Base-by-base conservation (phyloP, 2,113 vertebrate species). In the Pogonocichla stellata region DNA sequence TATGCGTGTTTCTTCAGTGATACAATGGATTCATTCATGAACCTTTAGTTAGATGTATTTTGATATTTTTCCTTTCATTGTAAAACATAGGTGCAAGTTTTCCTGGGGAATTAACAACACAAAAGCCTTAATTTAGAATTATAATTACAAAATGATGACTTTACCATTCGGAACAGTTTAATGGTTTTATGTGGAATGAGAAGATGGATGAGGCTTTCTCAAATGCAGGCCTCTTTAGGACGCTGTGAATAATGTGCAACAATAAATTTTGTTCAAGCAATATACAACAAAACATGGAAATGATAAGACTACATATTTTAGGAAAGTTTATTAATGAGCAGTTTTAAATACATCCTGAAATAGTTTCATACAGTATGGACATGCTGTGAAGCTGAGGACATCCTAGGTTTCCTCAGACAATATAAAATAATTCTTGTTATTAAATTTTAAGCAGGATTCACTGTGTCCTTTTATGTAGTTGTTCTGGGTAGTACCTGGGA, bases 71-170 rank as follows among this genome's bases (percentile, higher is more conserved):
- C 40, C 79, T 95, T 51, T 92, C 50, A 86, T 85, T 94, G 81
- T 82, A 86, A 92, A 90, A 75, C 5, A 5, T 65, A 81, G 64
- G 57, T 86, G 33, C 19, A 62, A 43, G 66, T 87, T 95, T 90
- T 94, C 66, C 25, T 58, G 57, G 64, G 75, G 90, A 95, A 75
- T 48, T 83, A 91, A 81, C 71, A 82, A 53, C 60, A 88, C 66
- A 79, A 80, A 75, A 79, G 70, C 77, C 91, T 90, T 95, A 93
- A 79, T 73, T 95, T 92, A 84, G 67, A 88, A 14, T 74, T 90
- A 28, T 64, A 92, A 95, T 97, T 97, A 86, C 25, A 74, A 88
- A 85, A 79, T 80, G 81, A 84, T 95, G 93, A 95, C 93, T 71
- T 97, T 58, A 96, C 71, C 14, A 22, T 72, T 79, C 0, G 6